Evolutionary conservation across 2,113 vertebrate species (phyloP), one percentile per base, ranked within the genome.

Genomic region (Phalacrocorax carbo): DNA sequence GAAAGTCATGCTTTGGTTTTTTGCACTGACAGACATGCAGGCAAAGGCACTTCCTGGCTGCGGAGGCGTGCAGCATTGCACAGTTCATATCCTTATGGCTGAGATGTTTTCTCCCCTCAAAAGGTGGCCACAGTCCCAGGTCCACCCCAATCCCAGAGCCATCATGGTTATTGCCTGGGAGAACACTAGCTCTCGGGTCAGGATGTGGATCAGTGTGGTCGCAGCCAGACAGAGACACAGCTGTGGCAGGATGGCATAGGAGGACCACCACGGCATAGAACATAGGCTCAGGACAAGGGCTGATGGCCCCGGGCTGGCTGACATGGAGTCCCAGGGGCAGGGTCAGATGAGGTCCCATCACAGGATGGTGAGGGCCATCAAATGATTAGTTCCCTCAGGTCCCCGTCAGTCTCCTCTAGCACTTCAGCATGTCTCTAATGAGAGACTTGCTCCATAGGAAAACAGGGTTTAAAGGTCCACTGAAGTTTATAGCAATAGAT

Each of bases 21-120:
- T 58, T 11, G 7, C 32, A 48, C 0, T 1, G 34, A 36, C 5
- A 19, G 16, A 30, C 1, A 1, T 7, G 5, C 46, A 38, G 36
- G 7, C 21, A 73, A 73, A 57, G 55, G 7, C n/a, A 51, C 51
- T 51, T 58, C 7, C 70, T 60, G 17, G 27, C 23, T 12, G 3
- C 2, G 11, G 57, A 76, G 49, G 34, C 9, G 17, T 10, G 54
- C 11, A 30, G 19, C 60, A 54, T 38, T 4, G 2, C 42, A 42
- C 10, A 36, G 34, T 40, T 54, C 44, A 52, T 52, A 22, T 29
- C 29, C 25, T 52, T 42, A 36, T 0, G 2, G 10, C 38, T 52
- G 42, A 69, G 16, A 40, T 17, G 9, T 55, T 42, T 54, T 38
- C 7, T 71, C 6, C 13, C 5, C 8, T 34, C 12, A 52, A 70